Percentiles rank a stretch among this genome's conserved stretches.
phyloP scores from a whole-genome alignment of 2,113 vertebrate species.

The Psilopogon haemacephalus region DNA sequence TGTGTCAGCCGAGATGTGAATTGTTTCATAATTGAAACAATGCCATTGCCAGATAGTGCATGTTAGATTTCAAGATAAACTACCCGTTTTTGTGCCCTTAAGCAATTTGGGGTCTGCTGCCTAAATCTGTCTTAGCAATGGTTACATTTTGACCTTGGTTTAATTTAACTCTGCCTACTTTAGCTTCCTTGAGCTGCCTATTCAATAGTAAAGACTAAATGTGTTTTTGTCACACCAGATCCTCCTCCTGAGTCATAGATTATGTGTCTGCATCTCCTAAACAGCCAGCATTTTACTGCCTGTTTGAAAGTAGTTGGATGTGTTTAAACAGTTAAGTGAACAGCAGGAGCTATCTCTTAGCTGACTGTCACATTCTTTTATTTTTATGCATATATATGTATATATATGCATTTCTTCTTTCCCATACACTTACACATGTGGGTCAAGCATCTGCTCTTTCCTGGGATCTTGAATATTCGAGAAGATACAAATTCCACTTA shows the following conservation, averaged over 20 bases:
- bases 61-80: slow-evolving; percentile 43
- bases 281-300: background rate
- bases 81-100: background rate
- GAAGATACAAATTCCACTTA: background rate
- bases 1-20: slow-evolving; percentile 67
- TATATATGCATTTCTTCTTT: background rate
- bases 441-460: background rate
- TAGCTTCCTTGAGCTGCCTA: background rate
- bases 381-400: background rate
- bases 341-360: background rate
- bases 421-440: accelerated
- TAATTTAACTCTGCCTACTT: slow-evolving; percentile 56
- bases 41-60: slow-evolving; percentile 23
- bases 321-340: background rate
- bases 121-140: background rate
- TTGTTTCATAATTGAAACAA: slow-evolving; percentile 67
- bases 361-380: background rate
- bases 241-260: background rate
- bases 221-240: background rate
- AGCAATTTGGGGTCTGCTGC: background rate
- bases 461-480: background rate
- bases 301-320: background rate
- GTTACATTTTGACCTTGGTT: slow-evolving; percentile 34
- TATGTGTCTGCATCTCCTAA: background rate
- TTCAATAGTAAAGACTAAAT: background rate